Evolutionary conservation across 2,113 vertebrate genomes (phyloP).

Genomic region (Zosterops borbonicus): DNA sequence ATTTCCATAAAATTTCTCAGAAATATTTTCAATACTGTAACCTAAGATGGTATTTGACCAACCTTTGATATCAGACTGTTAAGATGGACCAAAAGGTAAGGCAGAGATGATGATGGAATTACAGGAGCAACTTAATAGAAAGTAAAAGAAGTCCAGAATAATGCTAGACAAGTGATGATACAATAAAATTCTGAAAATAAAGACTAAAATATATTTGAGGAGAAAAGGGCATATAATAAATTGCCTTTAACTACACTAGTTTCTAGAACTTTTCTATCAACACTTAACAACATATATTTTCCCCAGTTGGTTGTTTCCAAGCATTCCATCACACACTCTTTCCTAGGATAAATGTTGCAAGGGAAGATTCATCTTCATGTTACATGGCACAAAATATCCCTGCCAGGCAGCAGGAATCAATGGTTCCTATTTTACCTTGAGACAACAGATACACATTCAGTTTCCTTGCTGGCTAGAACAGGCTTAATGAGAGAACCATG

Average conservation of each 20-base stretch:
- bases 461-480: not conserved
- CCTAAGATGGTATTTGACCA: not conserved
- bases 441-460: not conserved
- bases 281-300: not conserved
- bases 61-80: not conserved
- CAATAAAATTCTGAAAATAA: not conserved
- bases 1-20: not conserved
- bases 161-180: not conserved
- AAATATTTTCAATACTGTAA: not conserved
- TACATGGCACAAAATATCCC: not conserved
- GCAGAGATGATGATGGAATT: not conserved
- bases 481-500: not conserved
- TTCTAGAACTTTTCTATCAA: not conserved
- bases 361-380: not conserved
- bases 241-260: not conserved
- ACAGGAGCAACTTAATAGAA: not conserved
- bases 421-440: not conserved
- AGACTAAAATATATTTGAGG: not conserved
- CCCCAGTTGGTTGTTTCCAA: not conserved
- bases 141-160: not conserved
- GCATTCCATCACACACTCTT: not conserved
- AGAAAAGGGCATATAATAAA: not conserved
- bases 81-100: not conserved
- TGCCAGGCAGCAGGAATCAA: not conserved
- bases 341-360: not conserved